Evolutionary conservation across 2,797 vertebrate genomes (phyloP), one percentile per base, ranked within the genome.

Genomic region (Avahi laniger): DNA sequence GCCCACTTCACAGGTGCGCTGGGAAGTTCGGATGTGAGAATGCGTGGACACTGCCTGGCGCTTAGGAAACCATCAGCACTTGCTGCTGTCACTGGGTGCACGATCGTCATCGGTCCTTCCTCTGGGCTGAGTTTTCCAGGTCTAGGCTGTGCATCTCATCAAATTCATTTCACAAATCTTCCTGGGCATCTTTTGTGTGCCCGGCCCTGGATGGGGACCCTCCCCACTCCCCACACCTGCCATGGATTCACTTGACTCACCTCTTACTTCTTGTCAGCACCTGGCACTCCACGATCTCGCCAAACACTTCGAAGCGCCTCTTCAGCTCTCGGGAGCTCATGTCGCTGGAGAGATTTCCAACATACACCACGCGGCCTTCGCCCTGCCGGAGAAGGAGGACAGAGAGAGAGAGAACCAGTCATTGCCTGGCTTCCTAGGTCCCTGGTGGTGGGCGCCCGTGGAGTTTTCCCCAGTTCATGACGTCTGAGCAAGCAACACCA

Each of bases 261-360:
- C 98, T 98, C 97, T 99, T 99, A 88, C 99, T 99, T 98, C 99
- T 99, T 70, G 99, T 98, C 98, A 99, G 99, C 98, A 99, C 99
- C 97, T 99, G 99, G 98, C 99, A 99, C 97, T 99, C 99, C 70
- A 99, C 99, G 0, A 99, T 99, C 94, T 99, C 99, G 6, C 99
- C 99, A 65, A 99, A 99, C 89, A 99, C 99, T 98, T 99, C 99
- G 0, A 99, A 99, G 97, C 99, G 99, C 98, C 99, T 99, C 98
- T 99, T 99, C 97, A 99, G 99, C 98, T 99, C 99, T 11, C 98
- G 99, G 98, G 99, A 99, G 97, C 99, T 99, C 98, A 99, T 99
- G 97, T 99, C 99, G 97, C 98, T 99, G 90, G 99, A 99, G 98
- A 99, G 99, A 98, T 99, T 99, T 98, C 99, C 99, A 98, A 99